Conservation (phyloP, 2,797 vertebrate species). For the Florisuga fusca region DNA sequence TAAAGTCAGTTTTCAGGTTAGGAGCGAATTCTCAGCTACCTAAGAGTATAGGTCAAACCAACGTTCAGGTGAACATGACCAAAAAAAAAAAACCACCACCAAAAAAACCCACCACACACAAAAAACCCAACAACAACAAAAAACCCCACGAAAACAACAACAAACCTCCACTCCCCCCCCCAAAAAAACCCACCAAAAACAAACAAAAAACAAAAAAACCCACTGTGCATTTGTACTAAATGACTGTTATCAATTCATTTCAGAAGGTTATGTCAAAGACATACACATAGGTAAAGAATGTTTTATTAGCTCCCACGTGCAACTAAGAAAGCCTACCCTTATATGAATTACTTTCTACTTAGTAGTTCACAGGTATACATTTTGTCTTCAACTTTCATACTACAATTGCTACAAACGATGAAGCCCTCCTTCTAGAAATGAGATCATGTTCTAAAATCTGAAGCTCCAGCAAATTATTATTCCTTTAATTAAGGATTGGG, state of each 20-base stretch:
- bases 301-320: not conserved
- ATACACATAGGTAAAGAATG: not conserved
- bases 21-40: not conserved
- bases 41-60: not conserved
- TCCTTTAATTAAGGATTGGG: not conserved
- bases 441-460: not conserved
- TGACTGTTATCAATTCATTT: not conserved
- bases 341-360: not conserved
- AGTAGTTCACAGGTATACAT: not conserved
- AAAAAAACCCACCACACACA: no score
- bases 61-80: rapidly evolving
- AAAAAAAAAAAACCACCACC: no score
- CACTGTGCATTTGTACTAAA: not conserved
- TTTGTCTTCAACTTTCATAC: not conserved
- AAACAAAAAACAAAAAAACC: not conserved
- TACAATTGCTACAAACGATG: not conserved
- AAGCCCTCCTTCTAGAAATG: not conserved
- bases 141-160: no score
- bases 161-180: no score
- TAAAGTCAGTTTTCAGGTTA: not conserved
- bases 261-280: not conserved
- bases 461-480: not conserved
- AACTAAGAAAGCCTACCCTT: not conserved
- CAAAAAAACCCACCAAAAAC: no score
- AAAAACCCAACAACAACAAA: no score